Base-by-base conservation (phyloP, 2,888 invertebrate genomes). In the Acleris cristana region DNA sequence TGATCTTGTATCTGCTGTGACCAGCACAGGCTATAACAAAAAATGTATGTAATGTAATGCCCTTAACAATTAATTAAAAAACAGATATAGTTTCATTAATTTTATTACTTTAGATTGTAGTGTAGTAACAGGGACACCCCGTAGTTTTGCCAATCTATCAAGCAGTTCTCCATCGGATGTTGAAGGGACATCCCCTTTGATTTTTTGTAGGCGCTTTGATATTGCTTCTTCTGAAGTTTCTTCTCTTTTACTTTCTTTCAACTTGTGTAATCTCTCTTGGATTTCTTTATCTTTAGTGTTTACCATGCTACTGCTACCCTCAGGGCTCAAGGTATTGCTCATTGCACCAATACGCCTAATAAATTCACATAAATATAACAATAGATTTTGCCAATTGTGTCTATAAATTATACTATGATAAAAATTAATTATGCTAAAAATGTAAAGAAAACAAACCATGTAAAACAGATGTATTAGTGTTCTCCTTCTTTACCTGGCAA, bases 81-180 rank as follows among this genome's bases (percentile, higher is more conserved):
- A n/a, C 16, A 10, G 2, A 23, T 3, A 23, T 14, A 7, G 16
- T 26, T 45, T 45, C 16, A 45, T 14, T 7, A n/a, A 59, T n/a
- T 67, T 6, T 53, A 60, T 69, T 80, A 87, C 90, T 83, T 89
- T 85, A 64, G 72, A 79, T 57, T 79, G 73, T 44, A 81, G 56
- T 52, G 74, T 71, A 69, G 74, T 71, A 64, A 80, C 54, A 68
- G 93, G 89, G 69, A 94, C 90, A 65, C 95, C 96, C 84, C 95
- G 95, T n/a, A 97, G 86, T 75, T 94, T 93, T 2, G 95, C 95
- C 53, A 97, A 83, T 76, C 96, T 90, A 63, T 88, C 84, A 69
- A 94, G 93, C 71, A 97, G 92, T 78, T 96, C 96, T 45, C 93
- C 93, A 77, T 96, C 95, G 23, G 94, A 93, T 26, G 94, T 93